Conservation (phyloP, 2,888 invertebrate genomes). For the Drosophila merina region DNA sequence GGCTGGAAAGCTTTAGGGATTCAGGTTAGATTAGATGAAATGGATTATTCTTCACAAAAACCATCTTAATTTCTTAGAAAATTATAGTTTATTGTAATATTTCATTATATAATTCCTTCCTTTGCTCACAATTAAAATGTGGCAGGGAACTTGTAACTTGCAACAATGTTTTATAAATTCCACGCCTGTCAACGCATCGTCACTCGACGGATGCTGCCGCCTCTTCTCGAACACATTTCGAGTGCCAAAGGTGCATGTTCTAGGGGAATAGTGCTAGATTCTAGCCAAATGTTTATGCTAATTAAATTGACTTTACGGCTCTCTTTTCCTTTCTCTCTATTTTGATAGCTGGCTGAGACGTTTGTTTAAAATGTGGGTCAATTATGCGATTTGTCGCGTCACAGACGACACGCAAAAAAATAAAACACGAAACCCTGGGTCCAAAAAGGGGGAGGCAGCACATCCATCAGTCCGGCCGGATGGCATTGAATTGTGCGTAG, state of each 20-base stretch:
- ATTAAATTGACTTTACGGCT: slow-evolving; percentile 58
- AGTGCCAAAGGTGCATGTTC: slow-evolving; percentile 67
- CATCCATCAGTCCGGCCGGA: slow-evolving; percentile 66
- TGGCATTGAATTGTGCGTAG: slow-evolving; percentile 64
- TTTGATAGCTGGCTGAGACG: slow-evolving; percentile 23
- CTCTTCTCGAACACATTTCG: slow-evolving; percentile 40
- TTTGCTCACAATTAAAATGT: not conserved
- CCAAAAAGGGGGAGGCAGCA: slow-evolving; percentile 13
- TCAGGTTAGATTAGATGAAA: no score
- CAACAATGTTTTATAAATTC: slow-evolving; percentile 59
- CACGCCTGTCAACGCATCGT: slow-evolving; percentile 67
- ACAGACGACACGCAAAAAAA: slow-evolving; percentile 48
- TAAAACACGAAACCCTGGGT: slow-evolving; percentile 10
- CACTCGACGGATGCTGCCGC: slow-evolving; percentile 48
- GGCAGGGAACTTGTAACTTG: slow-evolving; percentile 15
- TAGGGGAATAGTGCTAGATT: slow-evolving; percentile 28
- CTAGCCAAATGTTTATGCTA: slow-evolving; percentile 62
- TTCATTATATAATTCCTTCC: not conserved
- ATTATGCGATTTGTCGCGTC: slow-evolving; percentile 79
- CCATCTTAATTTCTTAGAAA: not conserved
- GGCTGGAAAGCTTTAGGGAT: not conserved
- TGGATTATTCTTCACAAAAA: not conserved
- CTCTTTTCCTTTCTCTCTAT: slow-evolving; percentile 6
- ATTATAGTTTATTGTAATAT: not conserved
- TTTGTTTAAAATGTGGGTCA: slow-evolving; percentile 73